Conservation (phyloP, 2,888 invertebrate genomes). For the Nesidiocoris tenuis region DNA sequence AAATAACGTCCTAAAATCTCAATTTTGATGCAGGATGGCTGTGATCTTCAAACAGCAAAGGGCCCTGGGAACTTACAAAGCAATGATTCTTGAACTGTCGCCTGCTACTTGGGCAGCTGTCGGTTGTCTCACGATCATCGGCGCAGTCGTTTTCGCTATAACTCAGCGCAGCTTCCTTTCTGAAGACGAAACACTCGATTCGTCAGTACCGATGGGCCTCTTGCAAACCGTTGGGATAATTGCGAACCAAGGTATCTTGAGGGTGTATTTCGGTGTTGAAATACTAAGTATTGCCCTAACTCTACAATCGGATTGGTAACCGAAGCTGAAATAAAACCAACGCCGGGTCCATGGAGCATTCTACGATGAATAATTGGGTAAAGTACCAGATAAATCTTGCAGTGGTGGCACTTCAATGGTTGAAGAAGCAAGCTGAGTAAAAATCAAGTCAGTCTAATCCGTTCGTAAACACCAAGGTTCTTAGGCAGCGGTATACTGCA, state of each 20-base stretch:
- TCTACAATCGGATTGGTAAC: too few relatives aligned
- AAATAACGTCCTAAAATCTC: neutral
- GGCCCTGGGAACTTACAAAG: conserved; percentile 46
- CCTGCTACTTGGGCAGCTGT: conserved; percentile 39
- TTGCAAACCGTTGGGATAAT: conserved; percentile 17
- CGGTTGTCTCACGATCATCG: neutral
- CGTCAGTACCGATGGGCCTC: neutral
- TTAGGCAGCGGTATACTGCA: too few relatives aligned
- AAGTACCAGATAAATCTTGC: too few relatives aligned
- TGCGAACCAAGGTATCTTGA: conserved; percentile 16
- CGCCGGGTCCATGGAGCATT: too few relatives aligned
- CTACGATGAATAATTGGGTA: too few relatives aligned
- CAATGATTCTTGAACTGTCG: conserved; percentile 44
- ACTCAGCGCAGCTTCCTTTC: neutral
- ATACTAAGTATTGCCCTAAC: too few relatives aligned
- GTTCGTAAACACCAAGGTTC: too few relatives aligned
- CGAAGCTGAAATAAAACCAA: too few relatives aligned
- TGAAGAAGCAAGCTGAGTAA: too few relatives aligned
- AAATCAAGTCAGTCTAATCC: too few relatives aligned
- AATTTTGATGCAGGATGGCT: conserved; percentile 36
- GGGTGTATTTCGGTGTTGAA: neutral
- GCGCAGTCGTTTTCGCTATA: conserved; percentile 35
- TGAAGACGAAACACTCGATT: neutral
- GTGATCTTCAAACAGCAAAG: conserved; percentile 68
- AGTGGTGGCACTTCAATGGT: too few relatives aligned